phyloP scores from a whole-genome alignment of 2,113 vertebrate species.

The Siniperca chuatsi region DNA sequence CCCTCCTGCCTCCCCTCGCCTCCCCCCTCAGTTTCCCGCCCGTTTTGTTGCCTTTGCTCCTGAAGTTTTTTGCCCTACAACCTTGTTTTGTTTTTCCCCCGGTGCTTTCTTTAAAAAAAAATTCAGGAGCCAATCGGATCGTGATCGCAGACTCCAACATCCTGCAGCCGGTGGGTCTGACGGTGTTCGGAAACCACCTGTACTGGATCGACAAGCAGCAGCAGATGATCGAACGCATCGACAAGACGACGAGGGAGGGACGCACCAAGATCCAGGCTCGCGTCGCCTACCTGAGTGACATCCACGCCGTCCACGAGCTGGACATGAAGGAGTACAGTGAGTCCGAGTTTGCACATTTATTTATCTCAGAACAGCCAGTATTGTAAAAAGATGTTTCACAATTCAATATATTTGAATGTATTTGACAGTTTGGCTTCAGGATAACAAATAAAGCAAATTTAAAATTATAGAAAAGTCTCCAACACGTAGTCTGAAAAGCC shows the following conservation, averaged over 20 bases:
- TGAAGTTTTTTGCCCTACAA: conserved; percentile 59
- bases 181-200: conserved; percentile 94
- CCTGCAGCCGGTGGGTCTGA: conserved; percentile 95
- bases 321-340: conserved; percentile 95
- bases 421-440: too few species aligned
- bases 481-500: too few species aligned
- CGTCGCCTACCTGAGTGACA: conserved; percentile 94
- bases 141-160: conserved; percentile 98
- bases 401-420: too few species aligned
- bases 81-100: conserved; percentile 51
- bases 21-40: conserved; percentile 63
- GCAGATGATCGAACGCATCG: conserved; percentile 98
- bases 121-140: conserved; percentile 92
- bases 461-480: too few species aligned
- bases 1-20: conserved; percentile 32
- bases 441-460: too few species aligned
- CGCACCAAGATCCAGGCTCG: conserved; percentile 98
- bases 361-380: too few species aligned
- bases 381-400: too few species aligned
- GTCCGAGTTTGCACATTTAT: conserved; percentile 42
- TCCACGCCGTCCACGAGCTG: conserved; percentile 95
- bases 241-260: conserved; percentile 92
- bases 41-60: conserved; percentile 66
- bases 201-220: conserved; percentile 99
- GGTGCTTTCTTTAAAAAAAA: not conserved